phyloP scores from a whole-genome alignment of 2,113 vertebrate genomes.

The Accipiter cooperii region DNA sequence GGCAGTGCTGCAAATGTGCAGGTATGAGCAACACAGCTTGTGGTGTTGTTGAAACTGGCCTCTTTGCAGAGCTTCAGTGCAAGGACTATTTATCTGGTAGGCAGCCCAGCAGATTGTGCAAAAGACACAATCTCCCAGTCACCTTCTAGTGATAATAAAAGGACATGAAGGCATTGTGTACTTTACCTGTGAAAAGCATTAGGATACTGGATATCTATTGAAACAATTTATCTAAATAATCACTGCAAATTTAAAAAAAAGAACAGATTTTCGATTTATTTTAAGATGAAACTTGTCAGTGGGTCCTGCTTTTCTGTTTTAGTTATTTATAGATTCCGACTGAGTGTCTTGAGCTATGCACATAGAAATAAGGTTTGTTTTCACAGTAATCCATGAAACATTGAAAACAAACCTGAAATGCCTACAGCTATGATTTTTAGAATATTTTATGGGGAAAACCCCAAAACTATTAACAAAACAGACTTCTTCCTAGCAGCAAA shows the following conservation, averaged over 20 bases:
- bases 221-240: not conserved
- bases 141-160: not conserved
- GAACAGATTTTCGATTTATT: not conserved
- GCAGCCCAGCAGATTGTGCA: not conserved
- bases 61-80: not conserved
- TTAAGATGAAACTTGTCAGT: not conserved
- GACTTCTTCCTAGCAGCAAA: not conserved
- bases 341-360: not conserved
- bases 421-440: too few relatives aligned
- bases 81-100: not conserved
- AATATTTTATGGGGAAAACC: too few relatives aligned
- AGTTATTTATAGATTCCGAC: constrained; percentile 26
- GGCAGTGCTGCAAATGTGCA: not conserved
- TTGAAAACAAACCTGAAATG: too few relatives aligned
- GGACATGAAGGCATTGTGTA: not conserved
- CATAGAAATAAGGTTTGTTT: too few relatives aligned
- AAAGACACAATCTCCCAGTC: not conserved
- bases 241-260: not conserved
- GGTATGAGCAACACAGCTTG: not conserved
- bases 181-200: not conserved
- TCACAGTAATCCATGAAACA: too few relatives aligned
- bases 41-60: rapidly evolving
- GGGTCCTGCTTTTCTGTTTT: not conserved
- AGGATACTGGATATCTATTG: not conserved
- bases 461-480: not conserved